Evolutionary conservation across 2,888 invertebrate genomes (phyloP).

Genomic region (Acheta domesticus): DNA sequence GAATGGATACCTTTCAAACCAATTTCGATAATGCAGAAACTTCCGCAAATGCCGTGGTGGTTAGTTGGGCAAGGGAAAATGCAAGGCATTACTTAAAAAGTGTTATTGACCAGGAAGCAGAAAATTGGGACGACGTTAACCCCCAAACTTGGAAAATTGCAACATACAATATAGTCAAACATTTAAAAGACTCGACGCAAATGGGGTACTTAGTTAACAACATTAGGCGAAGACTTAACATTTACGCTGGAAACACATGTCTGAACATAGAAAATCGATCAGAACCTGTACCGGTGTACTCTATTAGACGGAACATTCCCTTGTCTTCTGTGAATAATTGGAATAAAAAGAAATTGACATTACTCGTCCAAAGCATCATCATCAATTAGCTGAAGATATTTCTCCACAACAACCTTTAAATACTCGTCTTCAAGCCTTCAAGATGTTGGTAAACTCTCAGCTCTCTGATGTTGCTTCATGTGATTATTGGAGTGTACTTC

Average conservation of each 20-base stretch:
- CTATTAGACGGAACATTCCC: neutral
- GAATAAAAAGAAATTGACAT: constrained; percentile 12
- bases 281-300: neutral
- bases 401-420: constrained; percentile 19
- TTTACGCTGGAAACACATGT: neutral
- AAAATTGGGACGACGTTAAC: constrained; percentile 26
- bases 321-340: neutral
- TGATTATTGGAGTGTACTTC: constrained; percentile 29
- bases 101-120: constrained; percentile 25
- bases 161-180: constrained; percentile 32
- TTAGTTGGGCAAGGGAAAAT: neutral
- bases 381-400: constrained; percentile 24
- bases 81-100: constrained; percentile 27
- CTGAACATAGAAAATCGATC: neutral
- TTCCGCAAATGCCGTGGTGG: neutral
- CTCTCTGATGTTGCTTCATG: constrained; percentile 22
- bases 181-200: constrained; percentile 27
- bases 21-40: neutral
- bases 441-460: constrained; percentile 23
- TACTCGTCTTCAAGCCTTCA: constrained; percentile 26
- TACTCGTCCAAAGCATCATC: neutral
- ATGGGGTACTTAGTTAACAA: constrained; percentile 26
- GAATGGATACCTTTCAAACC: too few species aligned
- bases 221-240: neutral
- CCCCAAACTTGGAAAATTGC: constrained; percentile 35